Evolutionary conservation across 2,113 vertebrate species (phyloP).

Genomic region (Protobothrops flavoviridis): DNA sequence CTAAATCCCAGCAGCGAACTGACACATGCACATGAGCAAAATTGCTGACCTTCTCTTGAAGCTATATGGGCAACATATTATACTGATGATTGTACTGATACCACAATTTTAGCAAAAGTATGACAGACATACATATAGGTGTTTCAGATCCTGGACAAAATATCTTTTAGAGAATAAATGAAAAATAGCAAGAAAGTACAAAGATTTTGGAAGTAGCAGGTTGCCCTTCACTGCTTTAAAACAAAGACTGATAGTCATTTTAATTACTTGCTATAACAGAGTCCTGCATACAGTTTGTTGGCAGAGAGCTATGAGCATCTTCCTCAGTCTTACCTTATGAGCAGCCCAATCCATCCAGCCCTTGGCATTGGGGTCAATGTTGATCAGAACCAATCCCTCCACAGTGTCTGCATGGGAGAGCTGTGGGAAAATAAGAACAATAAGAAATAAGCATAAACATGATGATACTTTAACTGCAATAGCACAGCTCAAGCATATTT

Average conservation of each 20-base stretch:
- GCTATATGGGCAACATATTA: neutral
- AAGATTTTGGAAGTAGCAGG: neutral
- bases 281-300: neutral
- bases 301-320: no score
- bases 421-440: slow-evolving; percentile 56
- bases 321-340: slow-evolving; percentile 76
- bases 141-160: neutral
- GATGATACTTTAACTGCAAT: neutral
- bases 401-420: slow-evolving; percentile 80
- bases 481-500: neutral
- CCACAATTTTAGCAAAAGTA: neutral
- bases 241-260: neutral
- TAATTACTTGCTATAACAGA: neutral
- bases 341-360: slow-evolving; percentile 95
- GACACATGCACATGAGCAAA: neutral
- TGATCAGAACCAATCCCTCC: slow-evolving; percentile 89
- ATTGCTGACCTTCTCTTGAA: neutral
- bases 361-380: slow-evolving; percentile 85
- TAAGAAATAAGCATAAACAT: neutral
- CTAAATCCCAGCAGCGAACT: neutral
- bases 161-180: neutral
- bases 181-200: neutral
- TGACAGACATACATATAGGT: neutral
- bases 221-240: neutral
- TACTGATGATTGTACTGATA: neutral